Evolutionary conservation across 53 echinoderm and acorn worm species (phyloP).

Genomic region (Zoroaster sp.): DNA sequence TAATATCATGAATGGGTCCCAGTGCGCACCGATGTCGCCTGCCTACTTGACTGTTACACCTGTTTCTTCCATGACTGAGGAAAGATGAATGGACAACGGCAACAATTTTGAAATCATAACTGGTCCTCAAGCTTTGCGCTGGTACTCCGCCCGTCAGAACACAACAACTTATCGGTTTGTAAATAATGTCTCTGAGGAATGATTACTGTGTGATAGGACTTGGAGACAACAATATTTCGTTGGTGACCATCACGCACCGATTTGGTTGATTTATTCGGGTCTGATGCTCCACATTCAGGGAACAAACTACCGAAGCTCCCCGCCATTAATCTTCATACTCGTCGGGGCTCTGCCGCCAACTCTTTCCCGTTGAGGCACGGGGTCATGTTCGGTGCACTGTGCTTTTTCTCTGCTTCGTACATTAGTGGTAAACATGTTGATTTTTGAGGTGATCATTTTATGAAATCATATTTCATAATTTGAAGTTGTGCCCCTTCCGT

Average conservation of each 20-base stretch:
- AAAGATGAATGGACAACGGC: constrained; percentile 37
- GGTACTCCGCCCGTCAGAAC: not conserved
- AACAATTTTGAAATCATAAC: constrained; percentile 14
- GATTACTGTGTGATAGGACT: not conserved
- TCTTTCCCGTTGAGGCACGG: constrained; percentile 29
- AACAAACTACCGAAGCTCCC: constrained; percentile 45
- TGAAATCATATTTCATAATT: constrained; percentile 58
- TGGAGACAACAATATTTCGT: not conserved
- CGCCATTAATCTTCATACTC: constrained; percentile 32
- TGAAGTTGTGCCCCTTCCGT: not conserved
- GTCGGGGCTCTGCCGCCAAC: constrained; percentile 35
- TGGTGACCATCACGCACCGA: not conserved
- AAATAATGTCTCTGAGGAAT: not conserved
- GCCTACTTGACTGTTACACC: constrained; percentile 25
- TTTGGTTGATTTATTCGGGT: constrained; percentile 42
- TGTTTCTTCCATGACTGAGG: constrained; percentile 1
- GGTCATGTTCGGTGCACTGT: constrained; percentile 21
- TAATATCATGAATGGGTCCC: constrained; percentile 46
- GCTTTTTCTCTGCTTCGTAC: not conserved
- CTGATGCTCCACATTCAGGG: constrained; percentile 43
- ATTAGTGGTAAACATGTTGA: not conserved
- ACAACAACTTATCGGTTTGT: not conserved
- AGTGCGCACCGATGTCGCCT: not conserved
- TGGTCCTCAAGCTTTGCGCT: constrained; percentile 1
- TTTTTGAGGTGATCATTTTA: not conserved